phyloP scores from a whole-genome alignment of 2,797 vertebrate species.

The Megaceryle alcyon region DNA sequence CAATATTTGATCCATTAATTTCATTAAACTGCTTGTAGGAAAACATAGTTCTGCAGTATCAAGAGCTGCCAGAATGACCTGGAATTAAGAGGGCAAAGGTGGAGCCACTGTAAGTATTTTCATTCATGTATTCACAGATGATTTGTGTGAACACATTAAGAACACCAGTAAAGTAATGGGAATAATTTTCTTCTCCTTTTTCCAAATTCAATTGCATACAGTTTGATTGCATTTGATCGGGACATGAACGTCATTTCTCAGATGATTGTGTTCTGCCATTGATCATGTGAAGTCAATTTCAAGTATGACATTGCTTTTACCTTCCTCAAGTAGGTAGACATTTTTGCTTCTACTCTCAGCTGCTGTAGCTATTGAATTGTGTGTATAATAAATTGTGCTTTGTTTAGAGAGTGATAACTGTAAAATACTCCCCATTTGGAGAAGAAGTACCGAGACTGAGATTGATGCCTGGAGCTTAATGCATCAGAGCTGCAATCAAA shows the following conservation, averaged over 20 bases:
- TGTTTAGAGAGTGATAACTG: slow-evolving; percentile 8
- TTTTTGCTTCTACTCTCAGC: background rate
- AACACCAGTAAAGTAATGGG: slow-evolving; percentile 1
- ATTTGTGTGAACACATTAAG: slow-evolving; percentile 25
- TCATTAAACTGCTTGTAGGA: background rate
- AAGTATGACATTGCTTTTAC: slow-evolving; percentile 47
- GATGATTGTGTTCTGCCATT: slow-evolving; percentile 20
- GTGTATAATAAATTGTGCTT: slow-evolving; percentile 51
- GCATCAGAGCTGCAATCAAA: slow-evolving; percentile 16
- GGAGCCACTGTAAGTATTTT: background rate
- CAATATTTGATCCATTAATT: slow-evolving; percentile 10
- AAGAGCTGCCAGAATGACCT: background rate
- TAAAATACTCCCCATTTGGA: slow-evolving; percentile 41
- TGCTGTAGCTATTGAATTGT: background rate
- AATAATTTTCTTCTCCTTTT: slow-evolving; percentile 26
- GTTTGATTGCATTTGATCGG: slow-evolving; percentile 42
- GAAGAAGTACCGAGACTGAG: background rate
- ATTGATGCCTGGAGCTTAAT: slow-evolving; percentile 49
- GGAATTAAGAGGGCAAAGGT: background rate
- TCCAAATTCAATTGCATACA: slow-evolving; percentile 6
- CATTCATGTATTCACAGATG: background rate
- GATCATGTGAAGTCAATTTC: slow-evolving; percentile 32
- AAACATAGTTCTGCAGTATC: background rate
- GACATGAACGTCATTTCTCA: slow-evolving; percentile 21
- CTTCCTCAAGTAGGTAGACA: background rate